Evolutionary conservation across 2,113 vertebrate genomes (phyloP), one percentile per base, ranked within the genome.

Genomic region (Oreochromis tanganicae): DNA sequence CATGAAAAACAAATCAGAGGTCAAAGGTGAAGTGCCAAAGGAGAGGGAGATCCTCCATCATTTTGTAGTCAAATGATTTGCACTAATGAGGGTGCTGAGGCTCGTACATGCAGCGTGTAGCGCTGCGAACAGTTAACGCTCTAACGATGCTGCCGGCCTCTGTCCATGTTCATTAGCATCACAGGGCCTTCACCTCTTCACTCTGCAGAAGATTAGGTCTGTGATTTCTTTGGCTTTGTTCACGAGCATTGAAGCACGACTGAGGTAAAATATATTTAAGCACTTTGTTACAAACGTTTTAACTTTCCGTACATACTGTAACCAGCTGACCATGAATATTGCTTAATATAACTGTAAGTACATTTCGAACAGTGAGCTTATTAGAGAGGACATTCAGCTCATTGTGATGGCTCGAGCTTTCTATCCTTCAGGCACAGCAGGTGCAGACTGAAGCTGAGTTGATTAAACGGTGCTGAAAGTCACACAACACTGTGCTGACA

Each of bases 381-480:
- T 48, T 36, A 24, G 4, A 2, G n/a, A 73, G 85, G 19, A 12
- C 32, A 19, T 12, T 78, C 17, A 24, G 27, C n/a, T 78, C 7
- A 6, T 8, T 52, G 36, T 56, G 50, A n/a, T 1, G 5, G 24
- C 7, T 6, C 6, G 5, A 13, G 5, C 34, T 46, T 50, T 78
- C 27, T 16, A 5, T 84, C 41, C 24, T 36, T 16, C 3, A 3
- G 9, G 4, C 16, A 6, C 83, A 82, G 83, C 85, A 86, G 83
- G n/a, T 89, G 85, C 86, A 55, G 36, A 32, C 16, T 21, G 48
- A 93, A 16, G 9, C 1, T 2, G 71, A 38, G 38, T 56, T 29
- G 61, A 93, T 87, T 41, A 71, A 32, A 3, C 0, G 5, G 56
- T 38, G 90, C 16, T 93, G 90, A 90, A 85, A 89, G 80, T 79